A percentile compares a stretch with the other conserved stretches of the same genome.
Evolutionary conservation across 2,113 vertebrate species (phyloP).

Genomic region (Coryphaenoides rupestris): DNA sequence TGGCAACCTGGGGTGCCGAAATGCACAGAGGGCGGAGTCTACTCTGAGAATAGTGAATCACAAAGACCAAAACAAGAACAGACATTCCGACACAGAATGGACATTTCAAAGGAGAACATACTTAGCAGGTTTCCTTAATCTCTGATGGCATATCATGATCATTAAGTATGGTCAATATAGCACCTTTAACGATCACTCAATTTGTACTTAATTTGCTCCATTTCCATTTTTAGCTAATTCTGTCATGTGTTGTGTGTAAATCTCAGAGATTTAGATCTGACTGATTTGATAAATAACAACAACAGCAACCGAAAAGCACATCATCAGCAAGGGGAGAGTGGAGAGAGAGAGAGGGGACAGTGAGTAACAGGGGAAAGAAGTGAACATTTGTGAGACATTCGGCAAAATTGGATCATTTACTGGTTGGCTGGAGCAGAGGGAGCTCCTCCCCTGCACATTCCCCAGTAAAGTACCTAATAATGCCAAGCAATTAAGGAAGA

Average conservation of each 20-base stretch:
- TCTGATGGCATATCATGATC: no score
- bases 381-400: conserved; percentile 67
- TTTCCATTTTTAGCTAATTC: neutral
- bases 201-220: neutral
- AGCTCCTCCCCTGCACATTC: conserved; percentile 76
- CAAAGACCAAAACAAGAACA: no score
- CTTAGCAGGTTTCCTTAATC: no score
- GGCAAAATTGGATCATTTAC: conserved; percentile 78
- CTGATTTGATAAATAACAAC: no score
- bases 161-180: no score
- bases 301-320: neutral
- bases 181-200: neutral
- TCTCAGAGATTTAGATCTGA: neutral
- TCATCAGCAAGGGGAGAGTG: neutral
- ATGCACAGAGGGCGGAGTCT: no score
- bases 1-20: no score
- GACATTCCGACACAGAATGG: no score
- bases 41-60: no score
- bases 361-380: conserved; percentile 23
- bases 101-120: no score
- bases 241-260: neutral
- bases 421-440: conserved; percentile 76
- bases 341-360: conserved; percentile 29
- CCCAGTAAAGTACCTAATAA: conserved; percentile 78
- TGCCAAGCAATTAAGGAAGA: conserved; percentile 74